A percentile compares a stretch with the other conserved stretches of the same genome.
Evolutionary conservation across 2,888 invertebrate genomes (phyloP).

Genomic region (Chaetogeoica ovagalla): DNA sequence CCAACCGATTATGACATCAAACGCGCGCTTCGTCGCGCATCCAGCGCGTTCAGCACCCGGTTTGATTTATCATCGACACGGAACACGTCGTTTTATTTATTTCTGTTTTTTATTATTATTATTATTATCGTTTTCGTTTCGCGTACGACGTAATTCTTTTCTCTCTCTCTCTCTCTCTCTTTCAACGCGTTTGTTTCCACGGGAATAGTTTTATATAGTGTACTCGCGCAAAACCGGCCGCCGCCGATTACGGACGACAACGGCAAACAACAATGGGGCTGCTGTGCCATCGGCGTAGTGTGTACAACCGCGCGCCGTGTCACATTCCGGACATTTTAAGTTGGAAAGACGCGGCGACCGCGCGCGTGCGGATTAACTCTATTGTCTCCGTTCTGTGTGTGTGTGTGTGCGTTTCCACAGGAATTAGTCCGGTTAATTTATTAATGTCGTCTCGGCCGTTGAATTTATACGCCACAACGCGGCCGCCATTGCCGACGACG

Average conservation of each 20-base stretch:
- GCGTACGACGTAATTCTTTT: background rate
- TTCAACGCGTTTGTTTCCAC: background rate
- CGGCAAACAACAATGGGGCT: conserved; percentile 30
- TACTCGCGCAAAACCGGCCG: background rate
- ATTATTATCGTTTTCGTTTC: conserved; percentile 4
- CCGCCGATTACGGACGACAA: background rate
- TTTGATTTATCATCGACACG: conserved; percentile 44
- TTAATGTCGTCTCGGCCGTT: conserved; percentile 36
- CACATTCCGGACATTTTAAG: conserved; percentile 51
- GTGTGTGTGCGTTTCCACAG: conserved; percentile 20
- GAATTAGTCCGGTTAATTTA: conserved; percentile 52
- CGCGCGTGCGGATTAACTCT: conserved; percentile 44
- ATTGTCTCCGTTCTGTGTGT: conserved; percentile 18
- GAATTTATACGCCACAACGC: conserved; percentile 15
- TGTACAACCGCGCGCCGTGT: conserved; percentile 5
- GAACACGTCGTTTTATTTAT: conserved; percentile 43
- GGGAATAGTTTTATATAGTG: background rate
- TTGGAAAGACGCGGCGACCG: conserved; percentile 41
- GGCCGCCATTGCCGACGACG: background rate
- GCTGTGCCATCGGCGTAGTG: background rate
- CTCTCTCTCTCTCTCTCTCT: background rate
- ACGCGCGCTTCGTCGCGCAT: background rate
- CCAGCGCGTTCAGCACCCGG: background rate
- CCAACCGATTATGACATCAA: conserved; percentile 39
- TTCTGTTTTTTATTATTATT: conserved; percentile 29